These are phyloP conservation scores for Scortum barcoo DNA, from an alignment of 2,113 vertebrate species.

Conservation along the genomic window DNA sequence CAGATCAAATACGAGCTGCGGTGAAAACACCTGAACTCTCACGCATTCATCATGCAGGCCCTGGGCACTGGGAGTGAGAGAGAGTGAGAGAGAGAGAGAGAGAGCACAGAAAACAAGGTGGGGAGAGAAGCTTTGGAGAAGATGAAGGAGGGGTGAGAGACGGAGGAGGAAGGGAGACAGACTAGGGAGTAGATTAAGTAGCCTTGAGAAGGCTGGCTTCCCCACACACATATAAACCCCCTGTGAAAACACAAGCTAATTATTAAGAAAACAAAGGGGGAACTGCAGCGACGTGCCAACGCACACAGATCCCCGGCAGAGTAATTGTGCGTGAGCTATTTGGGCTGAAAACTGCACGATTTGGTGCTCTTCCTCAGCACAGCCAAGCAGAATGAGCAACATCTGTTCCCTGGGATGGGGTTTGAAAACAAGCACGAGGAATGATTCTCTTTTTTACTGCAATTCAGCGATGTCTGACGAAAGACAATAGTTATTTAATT, in stretches of 20 bases:
- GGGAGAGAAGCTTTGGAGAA: conserved; percentile 13
- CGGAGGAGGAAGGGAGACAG: conserved; percentile 23
- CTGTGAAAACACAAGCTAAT: conserved; percentile 89
- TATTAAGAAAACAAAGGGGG: conserved; percentile 91
- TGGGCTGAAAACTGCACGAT: conserved; percentile 89
- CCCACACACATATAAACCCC: conserved; percentile 84
- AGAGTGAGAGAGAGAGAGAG: no score
- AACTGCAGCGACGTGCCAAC: conserved; percentile 86
- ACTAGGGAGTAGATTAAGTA: conserved; percentile 73
- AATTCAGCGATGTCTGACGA: conserved; percentile 41
- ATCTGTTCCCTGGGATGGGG: conserved; percentile 83
- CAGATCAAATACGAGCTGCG: conserved; percentile 40
- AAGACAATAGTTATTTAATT: conserved; percentile 35
- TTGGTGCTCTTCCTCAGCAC: conserved; percentile 87
- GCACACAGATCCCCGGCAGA: conserved; percentile 89
- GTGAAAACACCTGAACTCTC: conserved; percentile 44
- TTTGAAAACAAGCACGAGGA: conserved; percentile 75
- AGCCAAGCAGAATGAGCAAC: conserved; percentile 89
- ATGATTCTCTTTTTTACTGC: conserved; percentile 23
- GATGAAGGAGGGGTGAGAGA: conserved; percentile 37
- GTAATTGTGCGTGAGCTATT: conserved; percentile 90
- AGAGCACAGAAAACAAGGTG: background rate
- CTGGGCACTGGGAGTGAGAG: conserved; percentile 5
- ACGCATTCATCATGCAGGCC: conserved; percentile 20
- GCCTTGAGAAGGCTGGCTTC: conserved; percentile 79